Evolutionary conservation across 2,113 vertebrate genomes (phyloP).

Genomic region (Sprattus sprattus): DNA sequence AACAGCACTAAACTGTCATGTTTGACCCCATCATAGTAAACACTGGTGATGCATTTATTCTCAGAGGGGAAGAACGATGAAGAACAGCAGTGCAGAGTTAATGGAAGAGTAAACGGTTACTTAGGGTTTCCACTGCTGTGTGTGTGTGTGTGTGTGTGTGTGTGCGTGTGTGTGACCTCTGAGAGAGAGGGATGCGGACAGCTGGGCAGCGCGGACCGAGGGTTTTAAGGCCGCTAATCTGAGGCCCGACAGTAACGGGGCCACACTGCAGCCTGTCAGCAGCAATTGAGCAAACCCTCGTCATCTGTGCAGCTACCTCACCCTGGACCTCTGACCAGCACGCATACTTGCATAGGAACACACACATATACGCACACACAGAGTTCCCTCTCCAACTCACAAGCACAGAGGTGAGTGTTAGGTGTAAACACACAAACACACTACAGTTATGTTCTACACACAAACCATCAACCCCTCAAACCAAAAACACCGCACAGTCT

Average conservation of each 20-base stretch:
- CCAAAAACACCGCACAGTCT: no score
- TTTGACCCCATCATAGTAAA: background rate
- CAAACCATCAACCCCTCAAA: no score
- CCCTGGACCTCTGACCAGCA: background rate
- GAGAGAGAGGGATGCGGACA: slow-evolving; percentile 84
- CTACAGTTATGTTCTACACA: no score
- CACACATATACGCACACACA: slow-evolving; percentile 52
- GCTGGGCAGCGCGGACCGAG: slow-evolving; percentile 77
- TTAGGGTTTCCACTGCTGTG: slow-evolving; percentile 47
- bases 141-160: slow-evolving; percentile 2
- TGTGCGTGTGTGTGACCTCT: slow-evolving; percentile 67
- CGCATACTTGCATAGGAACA: slow-evolving; percentile 63
- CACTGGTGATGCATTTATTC: background rate
- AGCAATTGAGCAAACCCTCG: slow-evolving; percentile 66
- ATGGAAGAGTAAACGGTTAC: slow-evolving; percentile 58
- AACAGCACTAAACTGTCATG: background rate
- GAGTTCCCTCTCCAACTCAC: background rate
- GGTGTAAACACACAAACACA: background rate
- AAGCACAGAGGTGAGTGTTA: background rate
- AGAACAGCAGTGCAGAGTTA: background rate
- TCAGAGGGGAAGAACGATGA: background rate
- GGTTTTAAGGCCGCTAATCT: slow-evolving; percentile 77
- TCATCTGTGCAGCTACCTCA: slow-evolving; percentile 9
- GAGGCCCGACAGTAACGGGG: slow-evolving; percentile 66
- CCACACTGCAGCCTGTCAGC: slow-evolving; percentile 79